These are phyloP conservation scores for Speoplatyrhinus poulsoni DNA, from an alignment of 2,113 vertebrate genomes.

Conservation along the genomic window DNA sequence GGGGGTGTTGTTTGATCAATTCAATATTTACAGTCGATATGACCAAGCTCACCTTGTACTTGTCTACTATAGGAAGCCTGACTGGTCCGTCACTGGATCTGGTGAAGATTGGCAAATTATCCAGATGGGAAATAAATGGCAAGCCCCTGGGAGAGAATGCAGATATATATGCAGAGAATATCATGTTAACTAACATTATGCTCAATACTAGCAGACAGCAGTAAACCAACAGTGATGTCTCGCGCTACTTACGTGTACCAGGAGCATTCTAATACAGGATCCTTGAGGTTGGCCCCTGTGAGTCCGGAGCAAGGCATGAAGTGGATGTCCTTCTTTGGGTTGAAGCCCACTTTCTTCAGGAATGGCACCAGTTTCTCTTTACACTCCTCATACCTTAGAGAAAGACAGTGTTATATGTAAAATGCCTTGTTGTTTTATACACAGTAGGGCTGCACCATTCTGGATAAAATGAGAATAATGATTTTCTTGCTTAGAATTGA, in stretches of 20 bases:
- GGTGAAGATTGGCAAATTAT: constrained; percentile 97
- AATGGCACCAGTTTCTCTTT: constrained; percentile 99
- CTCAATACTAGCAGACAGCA: too few species aligned
- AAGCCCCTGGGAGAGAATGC: constrained; percentile 81
- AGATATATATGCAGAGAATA: constrained; percentile 1
- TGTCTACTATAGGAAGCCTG: constrained; percentile 98
- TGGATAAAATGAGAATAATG: too few species aligned
- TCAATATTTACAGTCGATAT: too few species aligned
- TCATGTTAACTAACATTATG: background rate
- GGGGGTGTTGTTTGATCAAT: background rate
- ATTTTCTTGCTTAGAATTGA: too few species aligned
- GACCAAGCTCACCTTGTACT: constrained; percentile 88
- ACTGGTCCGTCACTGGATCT: constrained; percentile 93
- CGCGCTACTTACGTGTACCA: constrained; percentile 93
- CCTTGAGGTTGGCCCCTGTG: constrained; percentile 97
- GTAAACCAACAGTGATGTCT: too few species aligned
- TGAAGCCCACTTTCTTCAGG: constrained; percentile 99
- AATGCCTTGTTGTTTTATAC: background rate
- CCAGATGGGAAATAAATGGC: constrained; percentile 97
- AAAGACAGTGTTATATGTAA: background rate
- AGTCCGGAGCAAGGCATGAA: constrained; percentile 99
- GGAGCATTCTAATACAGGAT: constrained; percentile 87
- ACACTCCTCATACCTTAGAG: constrained; percentile 94
- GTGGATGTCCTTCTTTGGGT: constrained; percentile 99
- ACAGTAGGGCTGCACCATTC: too few species aligned